These are phyloP conservation scores for Odontocerum albicorne DNA, from an alignment of 2,888 invertebrate species.

Conservation along the genomic window DNA sequence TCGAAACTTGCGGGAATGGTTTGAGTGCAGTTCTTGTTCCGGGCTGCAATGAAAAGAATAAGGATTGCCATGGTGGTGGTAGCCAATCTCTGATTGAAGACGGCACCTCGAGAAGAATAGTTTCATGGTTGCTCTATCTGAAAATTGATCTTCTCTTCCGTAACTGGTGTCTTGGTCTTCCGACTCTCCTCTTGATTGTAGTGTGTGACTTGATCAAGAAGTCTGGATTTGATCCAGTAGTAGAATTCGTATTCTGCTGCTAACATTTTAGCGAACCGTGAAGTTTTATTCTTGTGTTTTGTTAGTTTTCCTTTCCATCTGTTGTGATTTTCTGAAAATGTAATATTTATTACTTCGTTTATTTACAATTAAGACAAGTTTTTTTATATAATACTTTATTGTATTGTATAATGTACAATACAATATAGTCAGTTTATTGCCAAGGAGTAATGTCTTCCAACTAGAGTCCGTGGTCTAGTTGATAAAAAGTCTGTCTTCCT, in stretches of 20 bases:
- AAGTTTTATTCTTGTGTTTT: conserved; percentile 19
- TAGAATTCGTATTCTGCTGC: conserved; percentile 60
- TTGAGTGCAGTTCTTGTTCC: too few relatives aligned
- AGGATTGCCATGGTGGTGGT: too few relatives aligned
- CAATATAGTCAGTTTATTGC: too few relatives aligned
- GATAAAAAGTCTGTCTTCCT: too few relatives aligned
- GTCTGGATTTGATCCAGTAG: conserved; percentile 55
- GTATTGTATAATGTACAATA: not conserved
- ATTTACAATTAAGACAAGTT: not conserved
- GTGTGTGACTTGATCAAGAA: conserved; percentile 41
- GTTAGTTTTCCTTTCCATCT: conserved; percentile 43
- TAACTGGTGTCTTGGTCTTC: not conserved
- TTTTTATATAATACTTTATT: not conserved
- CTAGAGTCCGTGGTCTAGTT: too few relatives aligned
- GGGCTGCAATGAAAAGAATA: too few relatives aligned
- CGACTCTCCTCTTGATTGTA: not conserved
- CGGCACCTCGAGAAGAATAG: too few relatives aligned
- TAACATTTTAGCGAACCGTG: conserved; percentile 45
- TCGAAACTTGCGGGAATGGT: too few relatives aligned
- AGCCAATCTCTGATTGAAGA: too few relatives aligned
- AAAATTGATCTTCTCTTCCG: conserved; percentile 12
- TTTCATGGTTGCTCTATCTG: conserved; percentile 23
- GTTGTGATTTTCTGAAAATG: conserved; percentile 45
- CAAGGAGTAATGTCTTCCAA: too few relatives aligned
- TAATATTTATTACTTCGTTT: conserved; percentile 12